Evolutionary conservation across 2,888 invertebrate genomes (phyloP).

Genomic region (Therioaphis trifolii): DNA sequence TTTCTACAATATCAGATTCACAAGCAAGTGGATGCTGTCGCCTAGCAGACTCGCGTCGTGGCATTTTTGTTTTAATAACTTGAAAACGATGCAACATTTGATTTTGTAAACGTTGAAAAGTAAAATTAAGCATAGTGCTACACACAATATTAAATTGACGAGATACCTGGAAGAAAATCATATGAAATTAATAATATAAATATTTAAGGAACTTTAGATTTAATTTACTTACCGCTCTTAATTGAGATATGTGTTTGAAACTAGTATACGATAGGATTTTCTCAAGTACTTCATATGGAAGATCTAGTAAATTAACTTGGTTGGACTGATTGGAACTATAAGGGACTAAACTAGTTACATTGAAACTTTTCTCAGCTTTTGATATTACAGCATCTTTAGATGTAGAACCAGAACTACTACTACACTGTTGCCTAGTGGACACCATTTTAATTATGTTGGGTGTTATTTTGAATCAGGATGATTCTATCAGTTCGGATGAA

Average conservation of each 20-base stretch:
- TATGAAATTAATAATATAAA: slow-evolving; percentile 37
- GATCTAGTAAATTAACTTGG: slow-evolving; percentile 73
- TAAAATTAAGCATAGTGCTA: slow-evolving; percentile 82
- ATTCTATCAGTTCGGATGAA: not conserved
- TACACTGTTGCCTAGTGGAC: slow-evolving; percentile 77
- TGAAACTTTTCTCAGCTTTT: slow-evolving; percentile 42
- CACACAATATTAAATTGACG: slow-evolving; percentile 83
- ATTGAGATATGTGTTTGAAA: slow-evolving; percentile 81
- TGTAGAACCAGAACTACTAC: slow-evolving; percentile 65
- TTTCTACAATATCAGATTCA: slow-evolving; percentile 93
- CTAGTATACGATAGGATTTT: slow-evolving; percentile 81
- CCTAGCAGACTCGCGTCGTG: slow-evolving; percentile 88
- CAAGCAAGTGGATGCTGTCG: slow-evolving; percentile 90
- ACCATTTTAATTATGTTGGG: slow-evolving; percentile 65
- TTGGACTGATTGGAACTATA: slow-evolving; percentile 26
- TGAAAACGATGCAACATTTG: slow-evolving; percentile 84
- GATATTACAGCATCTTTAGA: slow-evolving; percentile 41
- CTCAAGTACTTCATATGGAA: slow-evolving; percentile 84
- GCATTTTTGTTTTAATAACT: slow-evolving; percentile 90
- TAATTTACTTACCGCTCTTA: slow-evolving; percentile 79
- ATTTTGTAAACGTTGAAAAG: slow-evolving; percentile 86
- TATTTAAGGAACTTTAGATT: slow-evolving; percentile 28
- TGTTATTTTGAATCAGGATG: not conserved
- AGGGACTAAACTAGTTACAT: slow-evolving; percentile 20
- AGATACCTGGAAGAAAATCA: slow-evolving; percentile 76